A percentile compares a stretch with the other conserved stretches of the same genome.
Evolutionary conservation across 2,797 vertebrate species (phyloP).

Genomic region (Gallinago solitaria): DNA sequence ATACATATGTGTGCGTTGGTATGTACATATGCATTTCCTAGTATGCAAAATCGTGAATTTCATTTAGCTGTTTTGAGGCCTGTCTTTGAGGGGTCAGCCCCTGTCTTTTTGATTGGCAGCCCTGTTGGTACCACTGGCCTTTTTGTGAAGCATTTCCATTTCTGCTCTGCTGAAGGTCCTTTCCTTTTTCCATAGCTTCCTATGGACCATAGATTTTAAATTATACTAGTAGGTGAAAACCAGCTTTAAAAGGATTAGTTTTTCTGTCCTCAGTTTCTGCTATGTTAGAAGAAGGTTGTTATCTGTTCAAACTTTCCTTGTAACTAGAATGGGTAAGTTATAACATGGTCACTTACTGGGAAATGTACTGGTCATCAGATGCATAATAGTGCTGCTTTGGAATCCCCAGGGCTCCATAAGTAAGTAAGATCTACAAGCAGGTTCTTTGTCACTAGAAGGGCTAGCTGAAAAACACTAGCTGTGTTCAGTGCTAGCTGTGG

Average conservation of each 20-base stretch:
- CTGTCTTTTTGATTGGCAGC: too few relatives aligned
- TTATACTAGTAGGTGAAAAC: neutral
- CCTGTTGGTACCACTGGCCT: neutral
- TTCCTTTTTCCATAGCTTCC: neutral
- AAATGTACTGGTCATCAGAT: neutral
- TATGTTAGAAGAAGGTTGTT: neutral
- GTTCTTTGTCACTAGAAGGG: neutral
- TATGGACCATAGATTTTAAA: neutral
- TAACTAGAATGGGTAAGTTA: neutral
- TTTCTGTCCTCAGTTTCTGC: neutral
- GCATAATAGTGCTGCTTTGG: neutral
- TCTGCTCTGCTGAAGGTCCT: neutral
- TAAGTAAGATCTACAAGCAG: neutral
- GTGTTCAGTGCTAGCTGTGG: neutral
- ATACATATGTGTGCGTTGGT: fast-evolving
- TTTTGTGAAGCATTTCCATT: neutral
- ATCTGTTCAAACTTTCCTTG: neutral
- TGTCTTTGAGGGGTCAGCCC: neutral
- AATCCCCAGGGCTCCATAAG: neutral
- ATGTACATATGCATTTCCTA: fast-evolving
- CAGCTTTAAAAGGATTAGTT: neutral
- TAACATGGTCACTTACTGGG: neutral
- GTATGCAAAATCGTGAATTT: neutral
- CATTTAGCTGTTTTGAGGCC: neutral
- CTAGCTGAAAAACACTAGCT: neutral